phyloP scores from a whole-genome alignment of 2,797 vertebrate species.

The Mastacembelus armatus region DNA sequence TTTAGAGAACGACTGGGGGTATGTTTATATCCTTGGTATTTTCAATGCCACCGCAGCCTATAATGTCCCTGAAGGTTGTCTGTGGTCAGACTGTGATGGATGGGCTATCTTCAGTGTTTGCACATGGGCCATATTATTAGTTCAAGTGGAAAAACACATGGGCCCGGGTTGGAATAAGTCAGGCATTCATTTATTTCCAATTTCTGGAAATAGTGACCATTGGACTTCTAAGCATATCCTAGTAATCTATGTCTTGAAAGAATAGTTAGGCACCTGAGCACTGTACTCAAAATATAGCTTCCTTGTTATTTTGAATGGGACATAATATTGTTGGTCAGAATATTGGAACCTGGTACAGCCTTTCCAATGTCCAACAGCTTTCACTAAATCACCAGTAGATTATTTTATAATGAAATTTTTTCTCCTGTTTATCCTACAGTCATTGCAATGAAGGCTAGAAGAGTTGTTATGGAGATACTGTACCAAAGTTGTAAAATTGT shows the following conservation, averaged over 20 bases:
- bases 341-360: background rate
- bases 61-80: conserved; percentile 61
- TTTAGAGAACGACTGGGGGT: conserved; percentile 62
- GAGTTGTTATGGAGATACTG: background rate
- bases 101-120: conserved; percentile 52
- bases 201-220: conserved; percentile 37
- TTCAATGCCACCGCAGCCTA: conserved; percentile 56
- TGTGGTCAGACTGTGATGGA: conserved; percentile 59
- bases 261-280: background rate
- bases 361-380: background rate
- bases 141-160: conserved; percentile 49
- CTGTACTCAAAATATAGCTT: background rate
- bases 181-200: background rate
- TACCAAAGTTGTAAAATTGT: background rate
- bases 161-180: conserved; percentile 35
- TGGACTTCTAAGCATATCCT: conserved; percentile 23
- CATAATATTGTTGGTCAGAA: too few species aligned
- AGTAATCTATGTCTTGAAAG: conserved; percentile 15
- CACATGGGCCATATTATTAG: conserved; percentile 41
- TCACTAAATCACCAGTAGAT: too few species aligned
- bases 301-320: background rate
- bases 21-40: conserved; percentile 73
- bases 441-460: background rate
- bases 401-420: background rate
- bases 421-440: background rate